A percentile compares a stretch with the other conserved stretches of the same genome.
phyloP scores from a whole-genome alignment of 2,888 invertebrate genomes.

The Ferdinandea cuprea region DNA sequence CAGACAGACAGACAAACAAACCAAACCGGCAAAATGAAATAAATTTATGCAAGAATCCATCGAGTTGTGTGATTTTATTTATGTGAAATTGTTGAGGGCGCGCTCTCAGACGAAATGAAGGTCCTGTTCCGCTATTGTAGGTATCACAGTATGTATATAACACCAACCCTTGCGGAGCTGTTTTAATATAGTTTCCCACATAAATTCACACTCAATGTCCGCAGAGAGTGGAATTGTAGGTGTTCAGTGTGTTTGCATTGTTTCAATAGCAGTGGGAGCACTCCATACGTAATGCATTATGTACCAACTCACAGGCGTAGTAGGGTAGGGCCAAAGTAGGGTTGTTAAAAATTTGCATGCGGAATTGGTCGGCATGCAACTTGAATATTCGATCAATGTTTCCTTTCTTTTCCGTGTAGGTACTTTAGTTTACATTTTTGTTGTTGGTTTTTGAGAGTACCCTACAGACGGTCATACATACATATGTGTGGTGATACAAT shows the following conservation, averaged over 20 bases:
- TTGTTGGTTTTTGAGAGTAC: conserved; percentile 16
- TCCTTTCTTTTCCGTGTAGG: conserved; percentile 37
- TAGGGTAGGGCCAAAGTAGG: not conserved
- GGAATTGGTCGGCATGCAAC: conserved; percentile 69
- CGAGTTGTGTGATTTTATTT: conserved; percentile 63
- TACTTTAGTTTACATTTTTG: conserved; percentile 44
- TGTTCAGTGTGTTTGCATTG: conserved; percentile 60
- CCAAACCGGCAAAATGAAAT: no score
- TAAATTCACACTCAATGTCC: conserved; percentile 83
- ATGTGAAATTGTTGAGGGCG: conserved; percentile 44
- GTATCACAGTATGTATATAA: not conserved
- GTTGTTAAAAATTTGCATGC: conserved; percentile 66
- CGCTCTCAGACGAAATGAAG: conserved; percentile 34
- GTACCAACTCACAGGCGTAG: not conserved
- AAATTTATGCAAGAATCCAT: conserved; percentile 68
- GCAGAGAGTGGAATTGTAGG: conserved; percentile 73
- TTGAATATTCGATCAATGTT: conserved; percentile 68
- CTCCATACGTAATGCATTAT: not conserved
- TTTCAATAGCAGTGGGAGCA: conserved; percentile 33
- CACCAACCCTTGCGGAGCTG: conserved; percentile 59
- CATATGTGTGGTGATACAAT: conserved; percentile 28
- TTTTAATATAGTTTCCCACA: conserved; percentile 80
- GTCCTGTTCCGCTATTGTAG: not conserved
- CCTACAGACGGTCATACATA: not conserved
- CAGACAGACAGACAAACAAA: conserved; percentile 40